Conservation (phyloP, 2,113 vertebrate species). For the western clawed frog (Xenopus tropicalis) region DNA sequence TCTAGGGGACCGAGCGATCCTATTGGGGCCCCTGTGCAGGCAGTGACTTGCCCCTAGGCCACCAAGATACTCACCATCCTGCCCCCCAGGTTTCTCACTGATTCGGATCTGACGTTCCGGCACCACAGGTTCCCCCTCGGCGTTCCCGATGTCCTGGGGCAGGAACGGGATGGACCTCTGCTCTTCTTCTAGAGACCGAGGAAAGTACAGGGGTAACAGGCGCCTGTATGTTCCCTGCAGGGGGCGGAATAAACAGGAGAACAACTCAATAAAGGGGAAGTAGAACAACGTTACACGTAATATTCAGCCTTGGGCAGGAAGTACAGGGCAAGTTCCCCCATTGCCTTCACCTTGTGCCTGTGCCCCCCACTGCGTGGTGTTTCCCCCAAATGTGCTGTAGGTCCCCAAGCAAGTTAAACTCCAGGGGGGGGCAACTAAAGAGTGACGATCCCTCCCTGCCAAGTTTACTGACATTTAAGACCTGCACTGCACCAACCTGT, state of each 20-base stretch:
- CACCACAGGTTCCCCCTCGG: slow-evolving; percentile 90
- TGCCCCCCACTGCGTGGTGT: too few species aligned
- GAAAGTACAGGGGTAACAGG: slow-evolving; percentile 90
- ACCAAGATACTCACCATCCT: slow-evolving; percentile 82
- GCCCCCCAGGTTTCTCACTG: slow-evolving; percentile 82
- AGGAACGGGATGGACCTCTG: slow-evolving; percentile 70
- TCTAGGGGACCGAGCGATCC: too few species aligned
- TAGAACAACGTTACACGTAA: background rate
- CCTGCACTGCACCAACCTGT: too few species aligned
- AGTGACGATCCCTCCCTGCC: too few species aligned
- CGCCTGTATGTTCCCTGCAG: slow-evolving; percentile 79
- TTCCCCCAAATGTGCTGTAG: too few species aligned
- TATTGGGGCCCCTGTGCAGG: too few species aligned
- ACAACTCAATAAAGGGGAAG: background rate
- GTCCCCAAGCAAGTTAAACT: too few species aligned
- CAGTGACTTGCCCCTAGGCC: too few species aligned
- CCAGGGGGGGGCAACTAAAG: too few species aligned
- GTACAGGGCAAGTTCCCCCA: background rate
- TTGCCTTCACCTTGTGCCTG: too few species aligned
- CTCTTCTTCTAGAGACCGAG: slow-evolving; percentile 85
- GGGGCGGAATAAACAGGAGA: slow-evolving; percentile 48
- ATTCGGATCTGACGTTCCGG: slow-evolving; percentile 94
- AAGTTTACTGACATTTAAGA: too few species aligned
- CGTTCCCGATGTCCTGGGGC: slow-evolving; percentile 92
- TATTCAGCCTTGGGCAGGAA: background rate